Conservation (phyloP, 1,140 invertebrate species). For the Caligus rogercresseyi region DNA sequence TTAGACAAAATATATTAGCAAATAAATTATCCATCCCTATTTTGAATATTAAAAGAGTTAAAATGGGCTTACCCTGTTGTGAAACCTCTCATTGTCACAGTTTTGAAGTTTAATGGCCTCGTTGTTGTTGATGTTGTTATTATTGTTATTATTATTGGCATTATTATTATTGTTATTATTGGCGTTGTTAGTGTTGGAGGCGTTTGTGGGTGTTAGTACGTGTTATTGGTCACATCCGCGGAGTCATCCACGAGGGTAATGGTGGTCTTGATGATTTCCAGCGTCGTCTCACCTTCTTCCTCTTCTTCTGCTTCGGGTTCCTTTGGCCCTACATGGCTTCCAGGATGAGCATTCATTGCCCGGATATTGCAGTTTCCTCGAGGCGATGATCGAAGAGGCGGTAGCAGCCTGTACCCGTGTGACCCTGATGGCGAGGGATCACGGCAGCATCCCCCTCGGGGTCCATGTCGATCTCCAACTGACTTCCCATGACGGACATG, state of each 20-base stretch:
- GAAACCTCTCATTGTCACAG: background rate
- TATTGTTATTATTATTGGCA: too few relatives aligned
- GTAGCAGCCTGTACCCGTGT: slow-evolving; percentile 60
- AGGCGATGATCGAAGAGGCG: slow-evolving; percentile 54
- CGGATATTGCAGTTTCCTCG: background rate
- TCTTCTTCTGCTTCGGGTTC: background rate
- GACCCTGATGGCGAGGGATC: slow-evolving; percentile 38
- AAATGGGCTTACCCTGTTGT: background rate
- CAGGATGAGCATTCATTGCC: background rate
- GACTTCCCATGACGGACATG: slow-evolving; percentile 56
- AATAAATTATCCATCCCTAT: too few relatives aligned
- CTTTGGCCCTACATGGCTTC: background rate
- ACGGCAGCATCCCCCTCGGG: slow-evolving; percentile 38
- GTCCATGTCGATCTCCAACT: slow-evolving; percentile 46
- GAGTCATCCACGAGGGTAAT: background rate
- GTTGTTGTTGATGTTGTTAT: too few relatives aligned
- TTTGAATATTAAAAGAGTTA: too few relatives aligned
- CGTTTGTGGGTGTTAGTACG: background rate
- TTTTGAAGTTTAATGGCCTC: background rate
- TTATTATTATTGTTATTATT: too few relatives aligned
- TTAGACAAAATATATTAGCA: too few relatives aligned
- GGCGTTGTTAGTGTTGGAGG: too few relatives aligned
- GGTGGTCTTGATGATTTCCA: background rate
- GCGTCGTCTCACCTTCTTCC: background rate
- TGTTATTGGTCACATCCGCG: background rate